Evolutionary conservation across 2,888 invertebrate species (phyloP), one percentile per base, ranked within the genome.

Genomic region (Coleophora flavipennella): DNA sequence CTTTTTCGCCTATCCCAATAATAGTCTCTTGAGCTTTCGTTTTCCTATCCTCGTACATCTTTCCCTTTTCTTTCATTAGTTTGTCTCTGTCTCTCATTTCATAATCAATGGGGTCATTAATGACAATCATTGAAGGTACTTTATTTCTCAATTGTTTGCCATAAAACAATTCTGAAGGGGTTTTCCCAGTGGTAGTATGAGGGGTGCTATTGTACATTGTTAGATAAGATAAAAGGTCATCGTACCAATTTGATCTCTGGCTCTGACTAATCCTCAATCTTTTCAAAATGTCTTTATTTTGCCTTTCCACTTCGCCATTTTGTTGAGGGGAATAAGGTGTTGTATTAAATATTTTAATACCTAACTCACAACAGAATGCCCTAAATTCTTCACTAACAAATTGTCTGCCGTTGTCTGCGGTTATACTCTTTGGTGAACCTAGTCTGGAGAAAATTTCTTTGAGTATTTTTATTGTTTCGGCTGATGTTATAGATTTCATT

Each of bases 401-500:
- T n/a, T n/a, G n/a, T n/a, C n/a, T n/a, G n/a, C 55, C 53, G 32
- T 57, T 59, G 32, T 59, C 55, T 1, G 48, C 38, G 7, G 53
- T 56, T 12, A 57, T 47, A 1, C 46, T 38, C 0, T 34, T 1
- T 1, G 56, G 55, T 29, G 40, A 31, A 2, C 55, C 57, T 11
- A 56, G 32, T 1, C 53, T 29, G 6, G 45, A 41, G 31, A 57
- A 56, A 6, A 55, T 46, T 35, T 57, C 53, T 45, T 51, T 51
- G 4, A 58, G 13, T 0, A 46, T 10, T 33, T 42, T 41, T n/a
- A 55, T 51, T 0, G 46, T 54, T 4, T 44, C 26, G 7, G 25
- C 2, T 4, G 44, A 39, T 1, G 50, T 46, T 2, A 49, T 49
- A 2, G 6, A 26, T 35, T 38, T 39, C 1, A 20, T 42, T 1